Conservation (phyloP, 2,888 invertebrate genomes). For the Nephrotoma guestfalica region DNA sequence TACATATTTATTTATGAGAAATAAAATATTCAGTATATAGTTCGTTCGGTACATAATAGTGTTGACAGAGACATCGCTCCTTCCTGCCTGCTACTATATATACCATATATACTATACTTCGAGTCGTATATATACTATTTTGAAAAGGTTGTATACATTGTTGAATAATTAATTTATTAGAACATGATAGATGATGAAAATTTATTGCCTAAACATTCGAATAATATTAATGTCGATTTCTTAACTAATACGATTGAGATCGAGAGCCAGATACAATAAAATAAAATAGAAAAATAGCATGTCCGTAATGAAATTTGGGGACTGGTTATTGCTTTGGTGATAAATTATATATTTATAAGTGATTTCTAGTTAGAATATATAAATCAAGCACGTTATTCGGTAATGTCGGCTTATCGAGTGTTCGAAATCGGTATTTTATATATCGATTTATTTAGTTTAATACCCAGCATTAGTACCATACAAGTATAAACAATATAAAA, state of each 20-base stretch:
- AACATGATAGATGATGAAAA: neutral
- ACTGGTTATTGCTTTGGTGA: neutral
- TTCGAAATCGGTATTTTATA: neutral
- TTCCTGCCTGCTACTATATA: neutral
- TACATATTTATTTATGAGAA: neutral
- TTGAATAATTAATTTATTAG: neutral
- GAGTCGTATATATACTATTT: neutral
- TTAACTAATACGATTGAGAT: neutral
- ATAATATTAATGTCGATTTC: neutral
- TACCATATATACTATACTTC: neutral
- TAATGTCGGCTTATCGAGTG: neutral
- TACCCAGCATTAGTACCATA: neutral
- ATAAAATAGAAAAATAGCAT: neutral
- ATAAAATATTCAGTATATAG: neutral
- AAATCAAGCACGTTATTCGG: neutral
- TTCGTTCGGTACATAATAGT: neutral
- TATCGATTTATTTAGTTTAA: neutral
- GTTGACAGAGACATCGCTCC: neutral
- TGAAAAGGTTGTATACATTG: neutral
- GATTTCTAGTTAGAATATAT: neutral
- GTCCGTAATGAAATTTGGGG: neutral
- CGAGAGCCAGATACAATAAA: neutral
- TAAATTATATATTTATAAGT: neutral
- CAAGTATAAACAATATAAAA: neutral
- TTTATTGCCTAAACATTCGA: neutral